These are phyloP conservation scores for Pseudococcus longispinus DNA, from an alignment of 2,888 invertebrate genomes.

Conservation along the genomic window DNA sequence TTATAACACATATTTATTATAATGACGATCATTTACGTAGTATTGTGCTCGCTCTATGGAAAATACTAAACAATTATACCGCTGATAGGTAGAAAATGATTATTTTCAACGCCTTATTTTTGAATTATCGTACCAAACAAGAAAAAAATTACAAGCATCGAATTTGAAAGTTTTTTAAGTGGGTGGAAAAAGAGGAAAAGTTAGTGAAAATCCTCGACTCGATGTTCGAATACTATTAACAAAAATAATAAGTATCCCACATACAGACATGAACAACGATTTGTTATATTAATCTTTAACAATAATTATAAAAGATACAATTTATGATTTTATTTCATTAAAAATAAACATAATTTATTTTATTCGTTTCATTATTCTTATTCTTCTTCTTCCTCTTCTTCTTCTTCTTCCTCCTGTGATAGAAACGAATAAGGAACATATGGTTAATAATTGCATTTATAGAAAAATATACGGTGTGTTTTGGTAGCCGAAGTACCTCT, in stretches of 20 bases:
- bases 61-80: background rate
- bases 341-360: conserved; percentile 19
- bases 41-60: background rate
- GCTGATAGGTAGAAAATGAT: background rate
- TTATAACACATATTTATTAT: background rate
- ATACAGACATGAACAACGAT: background rate
- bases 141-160: background rate
- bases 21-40: background rate
- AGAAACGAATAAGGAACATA: conserved; percentile 9
- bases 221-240: background rate
- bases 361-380: conserved; percentile 46
- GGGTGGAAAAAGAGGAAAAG: background rate
- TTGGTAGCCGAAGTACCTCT: too few species aligned
- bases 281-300: background rate
- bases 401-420: conserved; percentile 58
- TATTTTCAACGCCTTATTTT: background rate
- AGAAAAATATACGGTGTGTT: too few species aligned
- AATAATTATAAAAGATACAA: conserved; percentile 38
- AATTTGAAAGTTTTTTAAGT: background rate
- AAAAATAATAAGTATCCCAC: background rate
- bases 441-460: too few species aligned
- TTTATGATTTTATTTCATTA: conserved; percentile 28
- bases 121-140: background rate
- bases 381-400: conserved; percentile 58
- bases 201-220: background rate